phyloP scores from a whole-genome alignment of 2,113 vertebrate species.

The Eurystomus gularis region DNA sequence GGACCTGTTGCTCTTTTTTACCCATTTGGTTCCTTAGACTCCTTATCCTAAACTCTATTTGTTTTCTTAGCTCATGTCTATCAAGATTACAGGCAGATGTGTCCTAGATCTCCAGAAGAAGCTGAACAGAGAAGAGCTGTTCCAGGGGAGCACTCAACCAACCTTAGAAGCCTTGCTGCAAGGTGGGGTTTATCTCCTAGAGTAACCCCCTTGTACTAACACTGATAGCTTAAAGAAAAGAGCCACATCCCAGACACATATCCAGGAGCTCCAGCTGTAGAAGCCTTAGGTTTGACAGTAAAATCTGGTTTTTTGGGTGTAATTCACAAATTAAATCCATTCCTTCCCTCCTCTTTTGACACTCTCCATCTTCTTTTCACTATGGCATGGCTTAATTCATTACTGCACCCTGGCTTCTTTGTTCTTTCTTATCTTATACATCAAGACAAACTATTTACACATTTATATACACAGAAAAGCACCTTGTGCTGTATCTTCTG shows the following conservation, averaged over 20 bases:
- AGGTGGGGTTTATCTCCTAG: neutral
- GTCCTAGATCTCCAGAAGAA: neutral
- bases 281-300: neutral
- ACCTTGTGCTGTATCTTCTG: no score
- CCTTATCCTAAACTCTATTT: neutral
- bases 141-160: neutral
- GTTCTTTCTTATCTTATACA: neutral
- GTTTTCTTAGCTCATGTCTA: neutral
- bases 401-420: neutral
- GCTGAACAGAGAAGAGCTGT: neutral
- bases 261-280: neutral
- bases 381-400: neutral
- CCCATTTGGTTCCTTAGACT: neutral
- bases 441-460: neutral
- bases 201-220: neutral
- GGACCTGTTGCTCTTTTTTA: neutral
- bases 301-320: neutral
- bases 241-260: neutral
- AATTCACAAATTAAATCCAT: no score
- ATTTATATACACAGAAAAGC: neutral
- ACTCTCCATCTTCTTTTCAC: neutral
- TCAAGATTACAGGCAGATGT: neutral
- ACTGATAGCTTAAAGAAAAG: neutral
- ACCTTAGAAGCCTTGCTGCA: neutral
- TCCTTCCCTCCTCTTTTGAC: neutral